Percentiles rank a stretch among this genome's conserved stretches.
phyloP scores from a whole-genome alignment of 2,888 invertebrate species.

The Lasioglossum vierecki region DNA sequence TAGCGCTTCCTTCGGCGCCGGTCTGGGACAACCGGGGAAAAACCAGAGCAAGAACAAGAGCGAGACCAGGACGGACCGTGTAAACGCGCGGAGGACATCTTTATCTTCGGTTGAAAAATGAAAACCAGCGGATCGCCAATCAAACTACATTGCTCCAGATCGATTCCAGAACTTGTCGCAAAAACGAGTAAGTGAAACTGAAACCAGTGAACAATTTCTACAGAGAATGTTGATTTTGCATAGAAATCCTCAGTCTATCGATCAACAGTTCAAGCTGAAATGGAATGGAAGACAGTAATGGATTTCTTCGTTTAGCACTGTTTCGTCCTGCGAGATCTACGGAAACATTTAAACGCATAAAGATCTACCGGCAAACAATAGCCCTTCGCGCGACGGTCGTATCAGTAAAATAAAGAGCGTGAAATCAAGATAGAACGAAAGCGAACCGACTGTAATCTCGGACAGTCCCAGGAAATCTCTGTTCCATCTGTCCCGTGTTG shows the following conservation, averaged over 20 bases:
- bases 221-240: too few relatives aligned
- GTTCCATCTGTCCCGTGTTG: not conserved
- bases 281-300: too few relatives aligned
- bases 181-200: too few relatives aligned
- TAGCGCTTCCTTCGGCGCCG: constrained; percentile 17
- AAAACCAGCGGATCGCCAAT: not conserved
- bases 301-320: not conserved
- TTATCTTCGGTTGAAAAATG: constrained; percentile 27
- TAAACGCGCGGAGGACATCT: constrained; percentile 27
- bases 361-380: not conserved
- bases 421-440: not conserved
- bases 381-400: not conserved
- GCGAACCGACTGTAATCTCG: not conserved
- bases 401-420: not conserved
- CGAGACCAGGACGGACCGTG: constrained; percentile 3
- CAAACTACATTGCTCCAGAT: not conserved
- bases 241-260: too few relatives aligned
- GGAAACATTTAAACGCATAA: not conserved
- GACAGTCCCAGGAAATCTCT: not conserved
- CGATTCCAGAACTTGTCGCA: not conserved
- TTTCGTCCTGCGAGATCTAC: not conserved
- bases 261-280: too few relatives aligned
- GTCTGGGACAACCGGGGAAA: not conserved
- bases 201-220: too few relatives aligned
- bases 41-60: not conserved